A percentile compares a stretch with the other conserved stretches of the same genome.
These are phyloP conservation scores for Dascyllus trimaculatus DNA, from an alignment of 2,113 vertebrate genomes.

Conservation along the genomic window DNA sequence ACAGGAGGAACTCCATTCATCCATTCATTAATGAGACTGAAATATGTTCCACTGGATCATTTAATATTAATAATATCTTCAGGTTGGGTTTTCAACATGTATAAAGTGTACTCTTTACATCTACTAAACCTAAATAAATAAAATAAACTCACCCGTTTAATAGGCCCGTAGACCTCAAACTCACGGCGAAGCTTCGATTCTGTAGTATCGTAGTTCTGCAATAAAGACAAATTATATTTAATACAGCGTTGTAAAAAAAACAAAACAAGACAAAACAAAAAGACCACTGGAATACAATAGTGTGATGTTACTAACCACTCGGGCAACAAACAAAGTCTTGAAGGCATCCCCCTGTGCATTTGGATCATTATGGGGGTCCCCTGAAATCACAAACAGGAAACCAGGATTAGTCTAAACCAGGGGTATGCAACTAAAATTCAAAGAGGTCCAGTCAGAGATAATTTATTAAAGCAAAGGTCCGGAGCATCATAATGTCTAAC, in stretches of 20 bases:
- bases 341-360: slow-evolving; percentile 96
- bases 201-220: slow-evolving; percentile 94
- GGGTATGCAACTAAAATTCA: too few species aligned
- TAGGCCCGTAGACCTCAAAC: slow-evolving; percentile 95
- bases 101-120: too few species aligned
- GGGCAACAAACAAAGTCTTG: slow-evolving; percentile 94
- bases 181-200: slow-evolving; percentile 95
- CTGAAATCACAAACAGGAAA: slow-evolving; percentile 66
- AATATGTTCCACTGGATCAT: too few species aligned
- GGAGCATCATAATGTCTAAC: too few species aligned
- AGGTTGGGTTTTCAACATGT: too few species aligned
- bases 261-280: neutral
- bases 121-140: neutral
- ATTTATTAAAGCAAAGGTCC: too few species aligned
- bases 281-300: neutral
- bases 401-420: neutral
- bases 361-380: slow-evolving; percentile 95
- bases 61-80: too few species aligned
- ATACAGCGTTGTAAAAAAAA: neutral
- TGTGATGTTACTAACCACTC: slow-evolving; percentile 87
- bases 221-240: neutral
- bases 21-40: too few species aligned
- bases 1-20: too few species aligned
- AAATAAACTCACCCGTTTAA: slow-evolving; percentile 88
- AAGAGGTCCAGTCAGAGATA: too few species aligned